These are phyloP conservation scores for Microctonus hyperodae DNA, from an alignment of 2,888 invertebrate species.

Conservation along the genomic window DNA sequence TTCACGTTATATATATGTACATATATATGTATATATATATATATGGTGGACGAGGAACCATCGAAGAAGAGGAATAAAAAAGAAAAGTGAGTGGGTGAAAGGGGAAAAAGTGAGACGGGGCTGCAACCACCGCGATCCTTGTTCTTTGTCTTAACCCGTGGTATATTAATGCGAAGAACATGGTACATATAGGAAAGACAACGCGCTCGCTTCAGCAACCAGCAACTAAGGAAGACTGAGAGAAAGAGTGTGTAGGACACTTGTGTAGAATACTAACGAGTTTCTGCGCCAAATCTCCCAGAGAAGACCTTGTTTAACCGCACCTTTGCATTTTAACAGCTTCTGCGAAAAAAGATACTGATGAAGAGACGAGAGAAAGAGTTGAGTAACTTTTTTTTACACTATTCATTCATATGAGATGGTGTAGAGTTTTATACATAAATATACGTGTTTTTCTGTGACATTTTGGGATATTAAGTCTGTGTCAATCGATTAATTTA, in stretches of 20 bases:
- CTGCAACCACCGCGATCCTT: conserved; percentile 46
- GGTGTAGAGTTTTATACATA: too few relatives aligned
- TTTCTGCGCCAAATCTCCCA: conserved; percentile 53
- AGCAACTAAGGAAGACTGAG: conserved; percentile 15
- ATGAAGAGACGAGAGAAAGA: conserved; percentile 34
- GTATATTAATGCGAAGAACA: conserved; percentile 63
- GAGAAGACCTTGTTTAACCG: conserved; percentile 56
- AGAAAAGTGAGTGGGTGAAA: conserved; percentile 22
- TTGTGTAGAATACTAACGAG: conserved; percentile 59
- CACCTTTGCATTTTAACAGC: conserved; percentile 62
- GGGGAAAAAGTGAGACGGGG: conserved; percentile 14
- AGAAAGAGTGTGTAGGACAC: conserved; percentile 32
- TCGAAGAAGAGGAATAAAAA: conserved; percentile 19
- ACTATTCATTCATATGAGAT: not conserved
- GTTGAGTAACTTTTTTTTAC: conserved; percentile 34
- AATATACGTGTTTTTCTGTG: not conserved
- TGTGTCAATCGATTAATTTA: conserved; percentile 6
- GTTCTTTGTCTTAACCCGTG: conserved; percentile 62
- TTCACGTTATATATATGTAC: not conserved
- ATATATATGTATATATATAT: not conserved
- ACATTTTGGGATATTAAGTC: conserved; percentile 1
- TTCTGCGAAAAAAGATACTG: conserved; percentile 40
- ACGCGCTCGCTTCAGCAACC: not conserved
- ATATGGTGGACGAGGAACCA: conserved; percentile 14
- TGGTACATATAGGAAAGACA: conserved; percentile 50